Evolutionary conservation across 2,797 vertebrate species (phyloP), one percentile per base, ranked within the genome.

Genomic region (Vireo griseus): DNA sequence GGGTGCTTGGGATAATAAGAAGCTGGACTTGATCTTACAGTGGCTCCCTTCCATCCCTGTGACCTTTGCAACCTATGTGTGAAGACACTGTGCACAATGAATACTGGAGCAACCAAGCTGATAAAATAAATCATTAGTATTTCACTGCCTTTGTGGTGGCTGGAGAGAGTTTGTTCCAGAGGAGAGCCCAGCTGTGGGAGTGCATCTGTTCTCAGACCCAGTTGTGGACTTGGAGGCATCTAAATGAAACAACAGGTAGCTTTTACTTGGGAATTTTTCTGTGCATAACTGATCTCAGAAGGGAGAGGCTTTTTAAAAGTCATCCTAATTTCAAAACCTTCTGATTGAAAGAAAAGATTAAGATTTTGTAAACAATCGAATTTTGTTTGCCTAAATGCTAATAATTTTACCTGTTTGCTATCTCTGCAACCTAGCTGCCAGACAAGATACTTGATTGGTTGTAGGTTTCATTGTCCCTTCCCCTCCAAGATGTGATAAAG

Each of bases 401-500:
- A 39, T 39, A 66, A 12, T 55, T 82, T 87, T 50, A 48, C 5
- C 10, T 57, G 8, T 73, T 82, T 55, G 24, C 37, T 51, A 4
- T 59, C 39, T 62, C 29, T 84, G 33, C 39, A 68, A 48, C 19
- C 11, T 79, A 66, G 11, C 42, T 79, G 24, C 63, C 29, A 45
- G 48, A 29, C 3, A 61, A 48, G 48, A 16, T 37, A 17, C 35
- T 74, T 0, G 0, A 8, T 65, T 21, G 5, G 4, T 58, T 84
- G 4, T 31, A 22, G 13, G 3, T 87, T 89, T 76, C 28, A 3
- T 25, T 83, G 11, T 54, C 83, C 12, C 33, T 88, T 73, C 25
- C 91, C 14, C n/a, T 90, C 18, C 15, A 37, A 24, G 62, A 54
- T 3, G 1, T 45, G 31, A n/a, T 20, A 10, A 58, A 88, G 3